phyloP scores from a whole-genome alignment of 2,888 invertebrate genomes.

The Agrotis clavis region DNA sequence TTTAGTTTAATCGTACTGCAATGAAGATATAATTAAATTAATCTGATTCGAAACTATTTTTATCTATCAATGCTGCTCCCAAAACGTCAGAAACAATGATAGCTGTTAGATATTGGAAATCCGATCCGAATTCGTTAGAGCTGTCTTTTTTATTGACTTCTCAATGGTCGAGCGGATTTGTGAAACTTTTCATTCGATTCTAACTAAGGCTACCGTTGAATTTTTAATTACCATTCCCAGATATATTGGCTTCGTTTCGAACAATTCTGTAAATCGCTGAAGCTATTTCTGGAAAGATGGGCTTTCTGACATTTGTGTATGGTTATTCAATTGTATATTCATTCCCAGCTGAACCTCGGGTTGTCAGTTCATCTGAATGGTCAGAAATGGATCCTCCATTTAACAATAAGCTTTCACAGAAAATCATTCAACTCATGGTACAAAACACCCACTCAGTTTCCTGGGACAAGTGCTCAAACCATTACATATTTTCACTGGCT shows the following conservation, averaged over 20 bases:
- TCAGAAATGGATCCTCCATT: constrained; percentile 42
- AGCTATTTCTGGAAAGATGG: constrained; percentile 12
- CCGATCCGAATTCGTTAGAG: constrained; percentile 47
- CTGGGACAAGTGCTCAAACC: constrained; percentile 41
- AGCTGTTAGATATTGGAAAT: constrained; percentile 61
- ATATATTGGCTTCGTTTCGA: constrained; percentile 17
- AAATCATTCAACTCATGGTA: constrained; percentile 45
- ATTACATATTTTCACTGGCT: constrained; percentile 44
- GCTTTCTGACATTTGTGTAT: constrained; percentile 26
- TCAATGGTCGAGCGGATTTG: constrained; percentile 55
- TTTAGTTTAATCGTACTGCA: constrained; percentile 12
- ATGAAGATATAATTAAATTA: constrained; percentile 20
- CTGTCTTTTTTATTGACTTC: constrained; percentile 48
- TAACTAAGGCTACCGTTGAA: constrained; percentile 21
- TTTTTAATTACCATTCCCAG: constrained; percentile 43
- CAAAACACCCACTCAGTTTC: constrained; percentile 50
- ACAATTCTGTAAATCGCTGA: constrained; percentile 28
- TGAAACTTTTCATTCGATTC: constrained; percentile 41
- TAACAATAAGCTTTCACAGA: constrained; percentile 50
- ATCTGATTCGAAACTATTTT: constrained; percentile 22
- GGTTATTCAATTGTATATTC: constrained; percentile 44
- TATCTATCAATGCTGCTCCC: constrained; percentile 44
- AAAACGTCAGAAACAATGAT: constrained; percentile 57
- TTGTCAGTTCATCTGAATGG: constrained; percentile 14
- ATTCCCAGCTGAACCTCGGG: constrained; percentile 22